Conservation (phyloP, 2,888 invertebrate species). For the Eumacrocentrus americanus region DNA sequence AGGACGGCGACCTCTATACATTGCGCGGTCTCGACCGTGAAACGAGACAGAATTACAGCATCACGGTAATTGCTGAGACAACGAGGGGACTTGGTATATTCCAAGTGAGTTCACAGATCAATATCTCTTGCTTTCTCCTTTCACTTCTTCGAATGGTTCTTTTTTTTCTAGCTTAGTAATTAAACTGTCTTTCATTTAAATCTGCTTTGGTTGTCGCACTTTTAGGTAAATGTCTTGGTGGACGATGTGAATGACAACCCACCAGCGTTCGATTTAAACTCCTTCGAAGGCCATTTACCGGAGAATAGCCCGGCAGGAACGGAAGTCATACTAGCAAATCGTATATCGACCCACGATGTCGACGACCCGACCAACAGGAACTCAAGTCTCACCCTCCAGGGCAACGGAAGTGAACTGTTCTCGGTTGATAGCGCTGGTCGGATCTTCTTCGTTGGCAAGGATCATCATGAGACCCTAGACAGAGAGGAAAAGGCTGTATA, state of each 20-base stretch:
- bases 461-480: constrained; percentile 66
- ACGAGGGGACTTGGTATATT: constrained; percentile 76
- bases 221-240: constrained; percentile 40
- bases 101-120: constrained; percentile 63
- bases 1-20: constrained; percentile 81
- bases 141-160: constrained; percentile 7
- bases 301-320: constrained; percentile 79
- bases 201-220: not conserved
- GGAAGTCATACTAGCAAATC: constrained; percentile 72
- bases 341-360: constrained; percentile 74
- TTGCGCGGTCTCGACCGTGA: constrained; percentile 80
- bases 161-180: not conserved
- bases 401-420: constrained; percentile 79
- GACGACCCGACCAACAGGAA: constrained; percentile 74
- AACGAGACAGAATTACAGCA: constrained; percentile 72
- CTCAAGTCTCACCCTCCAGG: constrained; percentile 73
- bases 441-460: constrained; percentile 65
- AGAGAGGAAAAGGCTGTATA: constrained; percentile 76
- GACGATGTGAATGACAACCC: constrained; percentile 89
- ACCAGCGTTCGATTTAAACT: constrained; percentile 74
- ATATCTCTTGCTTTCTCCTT: constrained; percentile 9
- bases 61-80: constrained; percentile 82
- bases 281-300: constrained; percentile 77
- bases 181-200: not conserved
- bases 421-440: constrained; percentile 71